Evolutionary conservation across 2,113 vertebrate species (phyloP), one percentile per base, ranked within the genome.

Genomic region (Thinocorus orbignyianus): DNA sequence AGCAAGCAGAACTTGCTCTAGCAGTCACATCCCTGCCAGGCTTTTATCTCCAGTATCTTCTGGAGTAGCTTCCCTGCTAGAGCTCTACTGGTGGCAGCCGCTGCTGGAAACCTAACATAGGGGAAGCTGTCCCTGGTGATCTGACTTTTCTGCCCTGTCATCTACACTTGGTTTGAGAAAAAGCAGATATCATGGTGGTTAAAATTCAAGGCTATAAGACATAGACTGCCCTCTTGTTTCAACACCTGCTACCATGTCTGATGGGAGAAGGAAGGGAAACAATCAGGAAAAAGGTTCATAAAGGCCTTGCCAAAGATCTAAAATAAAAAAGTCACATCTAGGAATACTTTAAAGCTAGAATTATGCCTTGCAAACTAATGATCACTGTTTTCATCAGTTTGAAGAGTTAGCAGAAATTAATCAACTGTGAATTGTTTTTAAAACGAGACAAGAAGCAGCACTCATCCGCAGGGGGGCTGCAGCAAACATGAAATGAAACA

Each of bases 381-480:
- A 28, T 96, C 12, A 5, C 61, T 94, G 42, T 94, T 95, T 86
- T 88, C 58, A 61, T 76, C 68, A 52, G 2, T 78, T 79, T 61
- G 55, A 86, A 80, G 79, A 60, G 42, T 95, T 81, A 83, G 84
- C 26, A 93, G 62, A 92, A 93, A 81, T 78, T 71, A 78, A 68
- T 95, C 80, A 86, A 22, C 72, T 68, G 69, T 78, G 72, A 94
- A 88, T 88, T 93, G 60, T 86, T 96, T 88, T 82, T 96, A 90
- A 93, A 94, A 86, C 16, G 76, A 95, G 80, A 64, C 64, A 74
- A 90, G 84, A 93, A 95, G 65, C 79, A 94, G 82, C 48, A n/a
- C 52, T 84, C 7, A 1, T 60, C 90, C 0, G 7, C 69, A 52
- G 85, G 73, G 39, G 25, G 14, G 44, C 35, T 86, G 86, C 71